A percentile compares a stretch with the other conserved stretches of the same genome.
Conservation (phyloP, 2,888 invertebrate species). For the Stenoptilia bipunctidactyla region DNA sequence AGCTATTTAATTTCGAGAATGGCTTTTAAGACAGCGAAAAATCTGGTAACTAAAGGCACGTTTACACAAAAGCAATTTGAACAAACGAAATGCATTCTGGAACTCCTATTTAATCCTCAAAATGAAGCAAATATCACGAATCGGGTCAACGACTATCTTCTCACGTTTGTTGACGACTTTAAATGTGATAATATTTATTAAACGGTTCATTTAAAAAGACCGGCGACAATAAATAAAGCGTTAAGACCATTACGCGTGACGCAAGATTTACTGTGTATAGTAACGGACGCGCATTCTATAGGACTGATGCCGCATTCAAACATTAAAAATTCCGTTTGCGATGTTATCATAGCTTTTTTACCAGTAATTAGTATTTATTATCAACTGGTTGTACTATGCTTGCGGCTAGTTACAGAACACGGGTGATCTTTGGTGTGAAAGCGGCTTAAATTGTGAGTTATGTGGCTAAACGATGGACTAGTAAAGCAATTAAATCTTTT, state of each 20-base stretch:
- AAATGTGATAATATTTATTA: slow-evolving; percentile 70
- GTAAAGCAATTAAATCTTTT: slow-evolving; percentile 59
- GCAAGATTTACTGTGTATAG: slow-evolving; percentile 61
- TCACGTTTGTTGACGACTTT: slow-evolving; percentile 67
- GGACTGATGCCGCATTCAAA: slow-evolving; percentile 29
- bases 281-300: slow-evolving; percentile 37
- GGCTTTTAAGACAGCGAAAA: slow-evolving; percentile 4
- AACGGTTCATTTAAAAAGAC: slow-evolving; percentile 59
- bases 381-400: slow-evolving; percentile 31
- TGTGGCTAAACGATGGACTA: slow-evolving; percentile 46
- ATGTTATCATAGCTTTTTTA: slow-evolving; percentile 62
- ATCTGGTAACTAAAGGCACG: no score
- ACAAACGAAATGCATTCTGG: slow-evolving; percentile 22
- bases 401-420: slow-evolving; percentile 24
- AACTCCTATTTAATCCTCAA: slow-evolving; percentile 59
- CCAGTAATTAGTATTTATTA: slow-evolving; percentile 70
- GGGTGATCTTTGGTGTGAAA: slow-evolving; percentile 46
- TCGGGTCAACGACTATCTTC: slow-evolving; percentile 66
- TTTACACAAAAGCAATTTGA: slow-evolving; percentile 9
- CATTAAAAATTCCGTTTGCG: slow-evolving; percentile 38
- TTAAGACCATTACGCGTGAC: slow-evolving; percentile 60
- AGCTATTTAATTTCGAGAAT: slow-evolving; percentile 21
- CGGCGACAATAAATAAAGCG: slow-evolving; percentile 57
- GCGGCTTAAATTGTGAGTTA: slow-evolving; percentile 47
- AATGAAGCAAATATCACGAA: slow-evolving; percentile 68